These are phyloP conservation scores for Drosophila anceps DNA, from an alignment of 2,888 invertebrate species.

Conservation along the genomic window DNA sequence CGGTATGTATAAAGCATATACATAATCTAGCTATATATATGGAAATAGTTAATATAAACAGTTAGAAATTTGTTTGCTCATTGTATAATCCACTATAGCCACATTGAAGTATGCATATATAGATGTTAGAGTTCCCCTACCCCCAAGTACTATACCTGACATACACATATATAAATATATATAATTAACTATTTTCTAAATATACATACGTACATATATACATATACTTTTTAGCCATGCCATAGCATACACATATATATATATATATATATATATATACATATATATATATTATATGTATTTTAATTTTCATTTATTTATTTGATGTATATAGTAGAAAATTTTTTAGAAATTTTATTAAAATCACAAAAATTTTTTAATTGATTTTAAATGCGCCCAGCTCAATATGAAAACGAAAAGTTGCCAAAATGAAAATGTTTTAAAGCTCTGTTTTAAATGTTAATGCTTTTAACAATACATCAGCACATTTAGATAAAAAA, in stretches of 20 bases:
- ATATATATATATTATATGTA: conserved; percentile 11
- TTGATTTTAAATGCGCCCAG: conserved; percentile 61
- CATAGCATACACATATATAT: conserved; percentile 23
- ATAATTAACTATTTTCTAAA: conserved; percentile 13
- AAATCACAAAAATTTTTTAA: conserved; percentile 44
- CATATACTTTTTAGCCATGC: conserved; percentile 40
- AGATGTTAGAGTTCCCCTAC: conserved; percentile 37
- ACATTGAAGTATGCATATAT: conserved; percentile 24
- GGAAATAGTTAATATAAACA: conserved; percentile 17
- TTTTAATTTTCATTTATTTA: conserved; percentile 25
- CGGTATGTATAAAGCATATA: conserved; percentile 1
- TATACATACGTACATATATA: conserved; percentile 9
- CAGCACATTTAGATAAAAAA: conserved; percentile 3
- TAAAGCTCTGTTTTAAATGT: conserved; percentile 50
- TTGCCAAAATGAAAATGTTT: conserved; percentile 52
- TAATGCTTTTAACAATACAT: conserved; percentile 34
- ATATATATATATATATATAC: conserved; percentile 17
- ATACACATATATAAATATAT: conserved; percentile 21
- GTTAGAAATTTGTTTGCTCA: conserved; percentile 43
- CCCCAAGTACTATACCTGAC: conserved; percentile 54
- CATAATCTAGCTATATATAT: background rate
- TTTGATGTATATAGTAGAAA: conserved; percentile 34
- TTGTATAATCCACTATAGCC: conserved; percentile 48
- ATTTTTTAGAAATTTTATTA: conserved; percentile 34
- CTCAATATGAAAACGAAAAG: conserved; percentile 47